Base-by-base conservation (phyloP, 1,140 invertebrate genomes). In the Brachionus asplanchnoidis region DNA sequence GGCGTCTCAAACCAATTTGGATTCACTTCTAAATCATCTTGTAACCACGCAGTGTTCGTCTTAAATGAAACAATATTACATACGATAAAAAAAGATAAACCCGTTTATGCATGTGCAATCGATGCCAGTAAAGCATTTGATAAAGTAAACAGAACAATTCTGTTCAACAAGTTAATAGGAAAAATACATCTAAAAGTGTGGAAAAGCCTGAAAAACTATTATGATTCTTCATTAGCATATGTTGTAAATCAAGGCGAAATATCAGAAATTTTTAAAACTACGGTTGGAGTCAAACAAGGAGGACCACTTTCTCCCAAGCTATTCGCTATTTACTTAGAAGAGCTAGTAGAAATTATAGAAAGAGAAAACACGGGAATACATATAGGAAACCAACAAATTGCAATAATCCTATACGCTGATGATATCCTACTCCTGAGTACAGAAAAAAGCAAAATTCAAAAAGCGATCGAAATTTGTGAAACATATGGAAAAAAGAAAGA, bases 381-480 rank as follows among this genome's bases (percentile, higher is more conserved):
- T 14, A 68, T 68, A 14, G 28, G 5, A 14, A 32, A 68, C 12
- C 26, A 68, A 68, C 66, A 68, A 68, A 32, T 68, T 4, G 66
- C 66, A 14, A 32, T 32, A 14, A 68, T 68, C 14, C 26, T 68
- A 68, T 68, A 68, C 28, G 66, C 66, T 14, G 66, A 68, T 32
- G 66, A 68, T 68, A 68, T 68, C 28, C 66, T 68, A 5, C 66
- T 68, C 23, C 66, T 68, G 23, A 68, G 66, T 32, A 68, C 66
- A n/a, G 66, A 68, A 14, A 68, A 68, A 32, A 32, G 28, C 12
- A 36, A 68, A 32, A 68, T 68, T 5, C 66, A 68, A 68, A 68
- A 6, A 32, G 66, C 66, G 23, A 28, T 68, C 20, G 23, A n/a
- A n/a, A n/a, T n/a, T n/a, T n/a, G n/a, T n/a, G n/a, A n/a, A n/a